phyloP scores from a whole-genome alignment of 1,140 invertebrate species.

The Anoplophora glabripennis region DNA sequence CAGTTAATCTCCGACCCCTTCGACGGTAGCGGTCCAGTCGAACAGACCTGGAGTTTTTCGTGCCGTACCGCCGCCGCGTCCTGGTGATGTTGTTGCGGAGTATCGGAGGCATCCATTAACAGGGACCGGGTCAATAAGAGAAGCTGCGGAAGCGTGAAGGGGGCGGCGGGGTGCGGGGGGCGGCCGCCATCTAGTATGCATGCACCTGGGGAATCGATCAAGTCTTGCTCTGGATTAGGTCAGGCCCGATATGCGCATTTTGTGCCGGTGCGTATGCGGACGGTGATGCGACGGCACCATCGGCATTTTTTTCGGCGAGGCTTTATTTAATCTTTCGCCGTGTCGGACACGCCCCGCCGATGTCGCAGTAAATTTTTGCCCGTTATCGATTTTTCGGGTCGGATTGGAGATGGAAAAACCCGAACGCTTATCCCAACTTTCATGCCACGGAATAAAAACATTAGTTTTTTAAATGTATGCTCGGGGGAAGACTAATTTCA shows the following conservation, averaged over 20 bases:
- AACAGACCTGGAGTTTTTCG: neutral
- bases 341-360: conserved; percentile 7
- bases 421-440: neutral
- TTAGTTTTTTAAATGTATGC: too few relatives aligned
- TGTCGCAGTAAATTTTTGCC: conserved; percentile 16
- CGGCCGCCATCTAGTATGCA: conserved; percentile 25
- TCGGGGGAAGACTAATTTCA: too few relatives aligned
- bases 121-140: conserved; percentile 34
- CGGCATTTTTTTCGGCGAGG: neutral
- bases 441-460: too few relatives aligned
- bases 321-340: neutral
- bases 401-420: conserved; percentile 10
- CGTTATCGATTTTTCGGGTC: conserved; percentile 3
- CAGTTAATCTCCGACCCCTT: too few relatives aligned
- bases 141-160: conserved; percentile 31
- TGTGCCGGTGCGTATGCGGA: conserved; percentile 3
- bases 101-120: conserved; percentile 32
- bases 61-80: neutral
- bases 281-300: neutral
- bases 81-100: conserved; percentile 10
- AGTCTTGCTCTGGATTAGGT: conserved; percentile 35
- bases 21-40: neutral
- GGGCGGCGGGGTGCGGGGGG: conserved; percentile 1
- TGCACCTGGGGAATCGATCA: conserved; percentile 37
- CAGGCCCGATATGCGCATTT: conserved; percentile 33